Evolutionary conservation across 2,797 vertebrate genomes (phyloP).

Genomic region (Sebastiscus tertius): DNA sequence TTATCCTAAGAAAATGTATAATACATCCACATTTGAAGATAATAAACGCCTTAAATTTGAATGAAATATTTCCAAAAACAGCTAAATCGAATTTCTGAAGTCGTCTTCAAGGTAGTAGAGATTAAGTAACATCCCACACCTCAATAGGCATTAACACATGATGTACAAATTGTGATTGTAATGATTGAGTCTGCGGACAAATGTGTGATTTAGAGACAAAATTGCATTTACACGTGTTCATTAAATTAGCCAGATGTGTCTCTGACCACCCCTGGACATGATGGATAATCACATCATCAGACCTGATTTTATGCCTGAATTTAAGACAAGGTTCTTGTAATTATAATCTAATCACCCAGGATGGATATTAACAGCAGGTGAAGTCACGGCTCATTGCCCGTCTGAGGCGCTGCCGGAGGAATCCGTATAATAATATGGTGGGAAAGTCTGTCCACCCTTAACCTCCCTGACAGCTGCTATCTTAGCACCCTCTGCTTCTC

Average conservation of each 20-base stretch:
- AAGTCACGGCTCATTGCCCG: neutral
- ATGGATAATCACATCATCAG: neutral
- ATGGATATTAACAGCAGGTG: constrained; percentile 5
- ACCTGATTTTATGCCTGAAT: neutral
- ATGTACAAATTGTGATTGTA: neutral
- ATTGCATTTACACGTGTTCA: neutral
- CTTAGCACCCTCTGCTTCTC: constrained; percentile 53
- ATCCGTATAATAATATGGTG: constrained; percentile 8
- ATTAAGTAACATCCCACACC: neutral
- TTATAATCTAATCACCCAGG: constrained; percentile 8
- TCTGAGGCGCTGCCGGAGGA: neutral
- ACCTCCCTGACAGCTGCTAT: constrained; percentile 66
- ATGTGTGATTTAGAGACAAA: neutral
- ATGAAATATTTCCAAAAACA: neutral
- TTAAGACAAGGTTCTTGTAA: neutral
- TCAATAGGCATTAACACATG: neutral
- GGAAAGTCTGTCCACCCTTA: constrained; percentile 48
- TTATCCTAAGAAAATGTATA: neutral
- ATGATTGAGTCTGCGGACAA: neutral
- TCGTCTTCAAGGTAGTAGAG: neutral
- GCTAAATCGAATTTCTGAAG: neutral
- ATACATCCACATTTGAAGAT: neutral
- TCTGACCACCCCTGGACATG: neutral
- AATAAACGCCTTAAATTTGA: neutral
- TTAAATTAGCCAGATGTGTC: neutral